Base-by-base conservation (phyloP, 2,113 vertebrate genomes). In the Sigmodon hispidus region DNA sequence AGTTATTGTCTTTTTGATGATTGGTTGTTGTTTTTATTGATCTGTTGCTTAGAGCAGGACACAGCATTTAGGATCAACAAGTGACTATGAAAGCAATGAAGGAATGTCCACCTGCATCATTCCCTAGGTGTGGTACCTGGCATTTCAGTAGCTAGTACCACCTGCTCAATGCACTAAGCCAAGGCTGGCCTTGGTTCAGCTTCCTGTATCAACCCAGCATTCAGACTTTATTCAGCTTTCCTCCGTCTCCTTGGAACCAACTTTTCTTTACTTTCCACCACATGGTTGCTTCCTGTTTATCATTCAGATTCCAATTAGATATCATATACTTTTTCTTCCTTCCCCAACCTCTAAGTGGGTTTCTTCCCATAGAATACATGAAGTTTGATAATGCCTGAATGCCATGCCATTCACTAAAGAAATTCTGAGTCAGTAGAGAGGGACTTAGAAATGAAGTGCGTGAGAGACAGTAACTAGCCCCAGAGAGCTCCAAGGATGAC, bases 371-470 rank as follows among this genome's bases (percentile, higher is more conserved):
- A 29, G 55, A 93, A 45, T 88, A 92, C 43, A 88, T 92, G 91
- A 94, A 95, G 36, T 59, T 81, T 87, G 80, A 88, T 93, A 94
- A 96, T 94, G 67, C 80, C 95, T 36, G 95, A 95, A 96, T 29
- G 36, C 80, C 59, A 7, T 86, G 85, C 89, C 73, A 92, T 90
- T 97, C 93, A 61, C 55, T 61, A 63, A 91, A 92, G 90, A 96
- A 96, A 81, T 94, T 96, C 85, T 93, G 83, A 90, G 84, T 63
- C 67, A 48, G 94, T 85, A 90, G 87, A 94, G 52, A 69, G 50
- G 89, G 55, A 55, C 76, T 97, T 96, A 95, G 94, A 92, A 96
- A 96, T 94, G 95, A 96, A 97, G 96, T 96, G 55, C 88, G 92
- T 95, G 88, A 96, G 95, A 97, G 95, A 85, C 92, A 94, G 95